Base-by-base conservation (phyloP, 2,888 invertebrate species). In the Coleophora deauratella region DNA sequence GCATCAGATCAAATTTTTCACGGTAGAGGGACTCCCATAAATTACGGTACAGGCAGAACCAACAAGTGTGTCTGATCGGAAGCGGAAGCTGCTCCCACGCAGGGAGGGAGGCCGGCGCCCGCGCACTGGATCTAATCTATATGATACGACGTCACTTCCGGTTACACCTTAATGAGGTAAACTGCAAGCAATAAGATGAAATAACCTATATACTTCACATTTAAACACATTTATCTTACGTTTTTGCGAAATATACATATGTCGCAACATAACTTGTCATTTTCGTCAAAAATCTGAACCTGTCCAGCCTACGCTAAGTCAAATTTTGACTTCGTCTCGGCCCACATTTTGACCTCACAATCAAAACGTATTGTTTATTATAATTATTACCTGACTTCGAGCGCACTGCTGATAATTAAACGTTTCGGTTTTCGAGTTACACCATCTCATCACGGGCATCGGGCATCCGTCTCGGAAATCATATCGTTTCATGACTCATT, bases 61-160 rank as follows among this genome's bases (percentile, higher is more conserved):
- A 62, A 58, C 65, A 63, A 66, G 62, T 70, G 64, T 59, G 60
- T 61, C 60, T 52, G 54, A 69, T 77, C 80, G 80, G 80, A 80
- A 82, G 55, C 81, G 82, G 84, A 84, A 78, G 67, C 78, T 75
- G 73, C 71, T 72, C 77, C 76, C 70, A 66, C 62, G 62, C 62
- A 48, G 52, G 59, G 56, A 49, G 58, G 47, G 43, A 46, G 50
- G 57, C 55, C 50, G 59, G 55, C 51, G 59, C 59, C 60, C 59
- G 62, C 64, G 51, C 52, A 64, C 68, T 65, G 13, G 11, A 45
- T 52, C 49, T 55, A 58, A 63, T 60, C 62, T 63, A 55, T 55
- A 54, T 47, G 32, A 52, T 50, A 47, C 61, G 60, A 66, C 57
- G 65, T 68, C 69, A 73, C 61, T 63, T 77, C 77, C 77, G 72